Base-by-base conservation (phyloP, 23 tunicate species). In the Halocynthia aurantium region DNA sequence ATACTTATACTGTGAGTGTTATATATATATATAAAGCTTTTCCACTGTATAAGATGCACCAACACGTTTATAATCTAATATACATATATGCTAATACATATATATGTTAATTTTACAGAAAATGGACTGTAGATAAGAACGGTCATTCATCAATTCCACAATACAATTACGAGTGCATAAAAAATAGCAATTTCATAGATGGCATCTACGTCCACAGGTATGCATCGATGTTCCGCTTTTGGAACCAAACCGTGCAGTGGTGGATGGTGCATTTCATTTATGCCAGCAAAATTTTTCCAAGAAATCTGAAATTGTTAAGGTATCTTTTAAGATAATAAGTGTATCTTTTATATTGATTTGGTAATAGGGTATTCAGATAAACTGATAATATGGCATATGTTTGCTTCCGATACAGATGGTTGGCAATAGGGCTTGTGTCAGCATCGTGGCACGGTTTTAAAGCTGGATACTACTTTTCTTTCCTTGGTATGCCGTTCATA, bases 191-290 rank as follows among this genome's bases (percentile, higher is more conserved):
- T 13, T 54, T 74, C 57, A 49, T 52, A 8, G 1, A 74, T 54
- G 78, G 78, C 13, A 54, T 74, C 56, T 54, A 62, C 13, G 55
- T 65, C n/a, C n/a, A 53, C 55, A 74, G 64, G 8, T 74, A 74
- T 44, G 78, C 64, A 19, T 53, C 65, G 49, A 73, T 80, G 10
- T 75, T 82, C 52, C 55, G 70, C 51, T 75, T 51, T 52, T 82
- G 86, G 86, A 82, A 82, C 66, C 75, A 80, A 53, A 75, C 81
- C 67, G 86, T 82, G 51, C 86, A 82, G 54, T 82, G 86, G 86
- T 82, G 86, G 86, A 73, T 82, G n/a, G 80, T 80, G 40, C 80
- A 82, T 44, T 74, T 62, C 55, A 73, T 82, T 64, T 82, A 82
- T 50, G 70, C 77, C 19, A 81, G 85, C 21, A 55, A 52, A 22